Percentiles rank a stretch among this genome's conserved stretches.
Conservation (phyloP, 2,113 vertebrate species). For the Corvus moneduloides region DNA sequence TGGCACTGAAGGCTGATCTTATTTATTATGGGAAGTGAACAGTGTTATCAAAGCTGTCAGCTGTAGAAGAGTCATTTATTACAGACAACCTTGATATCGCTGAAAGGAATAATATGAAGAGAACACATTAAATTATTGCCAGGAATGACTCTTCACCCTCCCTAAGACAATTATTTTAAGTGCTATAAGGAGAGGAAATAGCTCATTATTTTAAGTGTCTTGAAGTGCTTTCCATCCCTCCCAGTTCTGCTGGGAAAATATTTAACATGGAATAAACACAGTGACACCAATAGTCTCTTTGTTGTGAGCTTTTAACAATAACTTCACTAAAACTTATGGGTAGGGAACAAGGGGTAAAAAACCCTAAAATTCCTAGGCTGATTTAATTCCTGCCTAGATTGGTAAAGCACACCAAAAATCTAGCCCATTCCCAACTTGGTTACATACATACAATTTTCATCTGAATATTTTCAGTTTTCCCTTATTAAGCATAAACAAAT, state of each 20-base stretch:
- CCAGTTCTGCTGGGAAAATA: neutral
- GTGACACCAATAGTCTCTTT: neutral
- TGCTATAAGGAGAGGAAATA: neutral
- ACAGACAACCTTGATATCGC: neutral
- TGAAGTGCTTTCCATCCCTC: neutral
- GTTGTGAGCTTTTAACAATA: neutral
- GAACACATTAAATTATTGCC: neutral
- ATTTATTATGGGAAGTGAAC: neutral
- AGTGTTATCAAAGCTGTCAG: neutral
- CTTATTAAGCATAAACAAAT: neutral
- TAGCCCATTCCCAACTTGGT: neutral
- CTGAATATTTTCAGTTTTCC: neutral
- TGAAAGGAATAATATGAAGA: neutral
- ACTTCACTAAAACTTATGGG: neutral
- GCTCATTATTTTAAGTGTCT: conserved; percentile 14
- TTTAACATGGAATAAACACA: neutral
- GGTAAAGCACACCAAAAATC: neutral
- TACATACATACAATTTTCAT: neutral
- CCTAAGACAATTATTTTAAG: neutral
- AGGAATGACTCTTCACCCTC: neutral
- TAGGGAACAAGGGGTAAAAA: neutral
- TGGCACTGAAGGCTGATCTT: neutral
- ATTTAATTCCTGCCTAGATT: neutral
- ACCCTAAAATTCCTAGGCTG: neutral
- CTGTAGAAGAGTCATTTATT: neutral